Conservation (phyloP, 2,797 vertebrate genomes). For the Scolopax rusticola region DNA sequence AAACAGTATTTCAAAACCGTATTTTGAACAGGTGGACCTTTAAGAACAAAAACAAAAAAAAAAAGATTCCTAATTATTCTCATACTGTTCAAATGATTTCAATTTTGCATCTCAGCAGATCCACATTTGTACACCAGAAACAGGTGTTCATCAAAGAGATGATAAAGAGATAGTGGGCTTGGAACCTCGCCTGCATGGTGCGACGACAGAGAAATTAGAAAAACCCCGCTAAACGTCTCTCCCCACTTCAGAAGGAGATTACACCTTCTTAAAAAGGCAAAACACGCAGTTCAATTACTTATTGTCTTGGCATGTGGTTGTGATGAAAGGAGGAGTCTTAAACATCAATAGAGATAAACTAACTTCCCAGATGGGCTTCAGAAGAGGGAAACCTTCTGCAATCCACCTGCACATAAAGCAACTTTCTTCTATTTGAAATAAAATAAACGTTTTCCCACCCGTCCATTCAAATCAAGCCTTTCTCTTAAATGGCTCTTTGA, state of each 20-base stretch:
- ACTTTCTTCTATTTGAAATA: conserved; percentile 49
- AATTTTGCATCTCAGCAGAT: conserved; percentile 84
- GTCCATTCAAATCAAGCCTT: conserved; percentile 46
- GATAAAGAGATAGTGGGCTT: conserved; percentile 78
- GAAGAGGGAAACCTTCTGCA: conserved; percentile 76
- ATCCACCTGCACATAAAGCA: conserved; percentile 82
- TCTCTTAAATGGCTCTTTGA: conserved; percentile 62
- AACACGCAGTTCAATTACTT: conserved; percentile 84
- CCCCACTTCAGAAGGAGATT: conserved; percentile 84
- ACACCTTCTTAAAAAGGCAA: conserved; percentile 86
- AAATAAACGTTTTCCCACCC: conserved; percentile 48
- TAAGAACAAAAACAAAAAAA: conserved; percentile 81
- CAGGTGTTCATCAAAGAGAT: conserved; percentile 90
- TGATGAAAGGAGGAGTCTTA: conserved; percentile 81
- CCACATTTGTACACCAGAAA: conserved; percentile 86
- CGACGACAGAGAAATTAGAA: conserved; percentile 83
- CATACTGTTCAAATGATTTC: conserved; percentile 87
- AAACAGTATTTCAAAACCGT: conserved; percentile 59
- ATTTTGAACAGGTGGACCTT: conserved; percentile 91
- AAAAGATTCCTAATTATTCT: conserved; percentile 91
- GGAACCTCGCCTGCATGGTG: conserved; percentile 79
- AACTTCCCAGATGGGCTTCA: conserved; percentile 82
- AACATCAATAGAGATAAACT: conserved; percentile 85
- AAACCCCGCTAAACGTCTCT: conserved; percentile 82
- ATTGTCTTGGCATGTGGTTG: conserved; percentile 83